Conservation (phyloP, 2,888 invertebrate species). For the Limulus polyphemus region DNA sequence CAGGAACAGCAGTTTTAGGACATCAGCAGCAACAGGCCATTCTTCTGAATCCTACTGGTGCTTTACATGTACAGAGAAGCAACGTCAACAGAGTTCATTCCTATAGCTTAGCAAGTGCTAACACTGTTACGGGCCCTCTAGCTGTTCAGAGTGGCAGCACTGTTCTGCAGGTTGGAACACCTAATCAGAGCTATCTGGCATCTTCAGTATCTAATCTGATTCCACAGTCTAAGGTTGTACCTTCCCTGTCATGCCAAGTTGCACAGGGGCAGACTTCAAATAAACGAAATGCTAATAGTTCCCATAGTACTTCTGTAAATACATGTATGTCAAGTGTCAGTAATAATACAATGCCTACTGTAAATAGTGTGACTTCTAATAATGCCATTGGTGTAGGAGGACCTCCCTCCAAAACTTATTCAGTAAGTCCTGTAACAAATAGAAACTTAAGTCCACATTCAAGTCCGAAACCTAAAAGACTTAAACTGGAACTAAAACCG, state of each 20-base stretch:
- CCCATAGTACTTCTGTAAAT: neutral
- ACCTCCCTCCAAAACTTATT: constrained; percentile 1
- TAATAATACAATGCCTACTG: constrained; percentile 7
- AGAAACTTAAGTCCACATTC: constrained; percentile 7
- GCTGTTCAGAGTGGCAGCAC: neutral
- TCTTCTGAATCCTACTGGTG: neutral
- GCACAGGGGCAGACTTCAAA: neutral
- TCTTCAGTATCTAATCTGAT: too few relatives aligned
- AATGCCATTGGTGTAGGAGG: constrained; percentile 6
- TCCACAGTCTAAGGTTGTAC: too few relatives aligned
- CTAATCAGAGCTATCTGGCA: too few relatives aligned
- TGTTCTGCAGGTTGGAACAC: neutral
- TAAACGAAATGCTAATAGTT: neutral
- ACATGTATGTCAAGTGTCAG: constrained; percentile 3
- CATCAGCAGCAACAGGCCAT: constrained; percentile 11
- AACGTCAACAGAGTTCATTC: constrained; percentile 22
- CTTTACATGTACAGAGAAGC: constrained; percentile 6
- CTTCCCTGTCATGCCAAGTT: neutral
- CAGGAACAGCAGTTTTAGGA: neutral
- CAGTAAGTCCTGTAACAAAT: constrained; percentile 2
- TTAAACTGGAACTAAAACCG: constrained; percentile 33
- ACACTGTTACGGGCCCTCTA: neutral
- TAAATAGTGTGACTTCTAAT: constrained; percentile 10
- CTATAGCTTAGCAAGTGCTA: constrained; percentile 17
- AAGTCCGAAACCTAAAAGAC: constrained; percentile 28